Base-by-base conservation (phyloP, 2,113 vertebrate genomes). In the Rhinoderma darwinii region DNA sequence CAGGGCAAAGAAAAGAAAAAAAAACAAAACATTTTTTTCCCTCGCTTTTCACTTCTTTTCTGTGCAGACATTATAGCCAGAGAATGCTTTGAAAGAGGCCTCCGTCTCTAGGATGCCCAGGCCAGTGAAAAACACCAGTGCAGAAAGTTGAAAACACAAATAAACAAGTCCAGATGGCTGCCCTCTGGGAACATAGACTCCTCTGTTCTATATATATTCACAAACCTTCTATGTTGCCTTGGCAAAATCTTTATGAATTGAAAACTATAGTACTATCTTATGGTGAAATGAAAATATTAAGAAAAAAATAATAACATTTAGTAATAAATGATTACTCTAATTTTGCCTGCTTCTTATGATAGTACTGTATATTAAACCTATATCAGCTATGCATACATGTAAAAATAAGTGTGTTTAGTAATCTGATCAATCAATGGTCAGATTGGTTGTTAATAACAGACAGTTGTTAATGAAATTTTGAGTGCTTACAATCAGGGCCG, bases 131-230 rank as follows among this genome's bases (percentile, higher is more conserved):
- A 92, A 92, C 91, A n/a, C 91, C 92, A 93, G 92, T 93, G 92
- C 88, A 90, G 90, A 88, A 91, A 94, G 92, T 92, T 92, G 90
- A 92, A 93, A 94, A 93, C 88, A 89, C 89, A 92, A 92, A 93
- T 93, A 93, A 95, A 92, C 94, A 92, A 92, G 90, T 89, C 92
- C 93, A 93, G 94, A 93, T 93, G 93, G 93, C 92, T 91, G 92
- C 89, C 88, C 89, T 86, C 63, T 74, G 88, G 89, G 86, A 89
- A 86, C 87, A 86, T 86, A 86, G 89, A 82, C 83, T 79, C 88
- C 89, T 89, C 82, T 0, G 84, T 89, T 89, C 85, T 88, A 47
- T 87, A 81, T 61, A 88, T 41, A 86, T 88, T 90, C 74, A 4
- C 47, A 74, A 79, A 83, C 51, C 84, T 88, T 87, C 86, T 73